These are phyloP conservation scores for Clitarchus hookeri DNA, from an alignment of 2,888 invertebrate species.

Conservation along the genomic window DNA sequence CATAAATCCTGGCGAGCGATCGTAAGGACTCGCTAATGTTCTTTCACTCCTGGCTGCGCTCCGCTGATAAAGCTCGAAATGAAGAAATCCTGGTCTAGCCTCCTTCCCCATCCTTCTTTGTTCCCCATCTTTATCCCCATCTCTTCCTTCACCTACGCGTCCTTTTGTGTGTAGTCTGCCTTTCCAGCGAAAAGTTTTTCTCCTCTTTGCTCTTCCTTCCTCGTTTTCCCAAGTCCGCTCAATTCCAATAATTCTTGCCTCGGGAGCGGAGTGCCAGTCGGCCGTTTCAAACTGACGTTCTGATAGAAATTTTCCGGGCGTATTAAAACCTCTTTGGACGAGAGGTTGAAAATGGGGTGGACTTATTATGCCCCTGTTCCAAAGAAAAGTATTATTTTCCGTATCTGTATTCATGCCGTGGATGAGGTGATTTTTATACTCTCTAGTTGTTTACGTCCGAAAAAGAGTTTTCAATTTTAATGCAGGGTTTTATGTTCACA, in stretches of 20 bases:
- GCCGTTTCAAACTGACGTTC: background rate
- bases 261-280: background rate
- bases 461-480: background rate
- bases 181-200: too few species aligned
- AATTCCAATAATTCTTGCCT: background rate
- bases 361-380: background rate
- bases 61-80: slow-evolving; percentile 27
- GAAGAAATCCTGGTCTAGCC: background rate
- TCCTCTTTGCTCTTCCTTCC: too few species aligned
- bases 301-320: slow-evolving; percentile 9
- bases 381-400: background rate
- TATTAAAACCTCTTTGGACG: background rate
- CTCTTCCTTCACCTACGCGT: too few species aligned
- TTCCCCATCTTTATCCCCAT: background rate
- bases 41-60: slow-evolving; percentile 31
- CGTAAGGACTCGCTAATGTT: slow-evolving; percentile 28
- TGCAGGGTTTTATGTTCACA: background rate
- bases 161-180: too few species aligned
- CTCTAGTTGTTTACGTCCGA: background rate
- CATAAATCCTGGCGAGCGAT: slow-evolving; percentile 53
- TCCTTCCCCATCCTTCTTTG: background rate
- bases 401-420: background rate
- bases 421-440: background rate
- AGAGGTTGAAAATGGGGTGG: background rate
- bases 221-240: background rate